Base-by-base conservation (phyloP, 1,140 invertebrate genomes). In the Archivesica marissinica region DNA sequence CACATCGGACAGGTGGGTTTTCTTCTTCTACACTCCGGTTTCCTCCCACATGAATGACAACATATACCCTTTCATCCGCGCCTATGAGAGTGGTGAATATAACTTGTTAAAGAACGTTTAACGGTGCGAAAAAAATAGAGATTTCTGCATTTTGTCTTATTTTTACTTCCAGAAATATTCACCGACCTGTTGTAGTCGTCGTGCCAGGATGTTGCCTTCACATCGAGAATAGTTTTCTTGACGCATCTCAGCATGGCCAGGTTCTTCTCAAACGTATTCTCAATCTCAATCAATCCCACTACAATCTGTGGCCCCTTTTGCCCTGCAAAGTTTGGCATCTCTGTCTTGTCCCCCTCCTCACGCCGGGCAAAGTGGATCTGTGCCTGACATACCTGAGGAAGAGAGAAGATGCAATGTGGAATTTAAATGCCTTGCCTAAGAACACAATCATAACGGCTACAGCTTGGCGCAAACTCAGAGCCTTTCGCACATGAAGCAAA, bases 221-320 rank as follows among this genome's bases (percentile, higher is more conserved):
- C 96, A 90, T 98, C 96, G 30, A 98, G 94, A 68, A 97, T 96
- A 7, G 95, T 95, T 35, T 94, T 90, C 54, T 95, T 95, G 20
- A 95, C 94, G 9, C 93, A 92, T 89, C 96, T 93, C 7, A 98
- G 94, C 33, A 95, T 93, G 50, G 93, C 90, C 15, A 98, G 91
- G 39, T 96, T 95, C n/a, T 95, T 93, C 35, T 95, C 93, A 93
- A 98, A 98, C 89, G 96, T 95, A 70, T 95, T 95, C 93, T 98
- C 97, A 74, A 97, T 96, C 89, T 96, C 96, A 78, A 95, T 94
- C 41, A 96, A 96, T 85, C 96, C 96, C 72, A 94, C 95, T 84
- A 96, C 95, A 87, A 97, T 96, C 89, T 97, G 95, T 56, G 95
- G 94, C n/a, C 47, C 97, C 96, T 88, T 91, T 88, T 94, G 92